Evolutionary conservation across 2,888 invertebrate species (phyloP), one percentile per base, ranked within the genome.

Genomic region (Melinopterus prodromus): DNA sequence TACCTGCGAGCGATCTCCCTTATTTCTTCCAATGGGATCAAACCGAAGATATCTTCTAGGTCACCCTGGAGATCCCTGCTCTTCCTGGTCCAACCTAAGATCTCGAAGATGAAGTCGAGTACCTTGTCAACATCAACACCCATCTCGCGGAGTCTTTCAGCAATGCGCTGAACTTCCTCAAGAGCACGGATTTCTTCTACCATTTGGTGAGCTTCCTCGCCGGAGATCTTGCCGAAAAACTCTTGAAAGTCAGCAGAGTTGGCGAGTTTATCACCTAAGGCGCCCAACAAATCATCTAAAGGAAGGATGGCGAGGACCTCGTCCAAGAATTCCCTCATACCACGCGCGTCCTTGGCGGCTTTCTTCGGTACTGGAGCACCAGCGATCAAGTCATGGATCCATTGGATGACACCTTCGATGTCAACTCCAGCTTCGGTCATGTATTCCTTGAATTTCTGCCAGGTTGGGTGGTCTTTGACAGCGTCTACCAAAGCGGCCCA

Each of bases 1-100:
- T 86, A 84, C 35, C 82, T 81, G 16, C 83, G 80, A 38, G 83
- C 82, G 26, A 86, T 83, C 12, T 78, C 84, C 71, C 81, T 82
- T 53, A 86, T 81, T 70, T 84, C 81, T 7, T 84, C 84, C 37
- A 82, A 71, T 0, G 86, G 86, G 71, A 86, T 83, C 7, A 85
- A 78, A 6, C 80, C 81, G 9, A 85, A 15, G 79, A 86, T 83
- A 7, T 85, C 84, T n/a, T 81, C 70, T 35, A 85, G 77, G 71
- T 85, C 85, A 15, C 78, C 80, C 70, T 82, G 74, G 38, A 83
- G 80, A 69, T 26, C 71, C 36, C 72, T 80, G 38, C 70, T 71
- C 16, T 71, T 14, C 16, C 16, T 71, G 71, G 2, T 14, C 71
- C 86, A 86, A 70, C 85, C 84, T 26, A 86, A 71, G 71, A 85